Conservation (phyloP, 2,113 vertebrate genomes). For the Aix galericulata region DNA sequence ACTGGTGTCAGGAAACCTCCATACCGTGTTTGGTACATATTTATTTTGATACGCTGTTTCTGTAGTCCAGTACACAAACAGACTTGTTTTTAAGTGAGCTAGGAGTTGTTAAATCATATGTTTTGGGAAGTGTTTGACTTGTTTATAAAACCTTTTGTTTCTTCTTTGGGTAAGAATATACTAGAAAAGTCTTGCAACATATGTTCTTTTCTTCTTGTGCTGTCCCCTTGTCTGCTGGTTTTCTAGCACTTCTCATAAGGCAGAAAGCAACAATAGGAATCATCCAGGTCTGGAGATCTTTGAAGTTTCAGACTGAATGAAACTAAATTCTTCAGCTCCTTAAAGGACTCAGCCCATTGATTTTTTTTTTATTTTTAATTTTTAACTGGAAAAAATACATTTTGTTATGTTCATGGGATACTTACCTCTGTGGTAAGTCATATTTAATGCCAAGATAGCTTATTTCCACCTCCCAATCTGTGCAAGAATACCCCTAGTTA, state of each 20-base stretch:
- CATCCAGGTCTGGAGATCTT: not conserved
- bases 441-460: not conserved
- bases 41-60: not conserved
- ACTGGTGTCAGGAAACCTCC: not conserved
- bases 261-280: not conserved
- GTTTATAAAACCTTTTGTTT: not conserved
- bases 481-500: not conserved
- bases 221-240: not conserved
- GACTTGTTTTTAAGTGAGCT: not conserved
- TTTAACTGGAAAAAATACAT: not conserved
- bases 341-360: not conserved
- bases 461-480: no score
- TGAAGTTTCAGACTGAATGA: not conserved
- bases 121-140: not conserved
- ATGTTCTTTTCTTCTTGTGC: not conserved
- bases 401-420: not conserved
- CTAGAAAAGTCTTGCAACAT: not conserved
- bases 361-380: not conserved
- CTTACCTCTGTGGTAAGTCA: not conserved
- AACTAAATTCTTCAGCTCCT: not conserved
- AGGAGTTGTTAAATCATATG: not conserved
- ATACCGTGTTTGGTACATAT: fast-evolving
- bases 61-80: not conserved
- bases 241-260: not conserved
- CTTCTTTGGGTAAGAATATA: not conserved